Evolutionary conservation across 2,888 invertebrate species (phyloP).

Genomic region (Chalcis sispes): DNA sequence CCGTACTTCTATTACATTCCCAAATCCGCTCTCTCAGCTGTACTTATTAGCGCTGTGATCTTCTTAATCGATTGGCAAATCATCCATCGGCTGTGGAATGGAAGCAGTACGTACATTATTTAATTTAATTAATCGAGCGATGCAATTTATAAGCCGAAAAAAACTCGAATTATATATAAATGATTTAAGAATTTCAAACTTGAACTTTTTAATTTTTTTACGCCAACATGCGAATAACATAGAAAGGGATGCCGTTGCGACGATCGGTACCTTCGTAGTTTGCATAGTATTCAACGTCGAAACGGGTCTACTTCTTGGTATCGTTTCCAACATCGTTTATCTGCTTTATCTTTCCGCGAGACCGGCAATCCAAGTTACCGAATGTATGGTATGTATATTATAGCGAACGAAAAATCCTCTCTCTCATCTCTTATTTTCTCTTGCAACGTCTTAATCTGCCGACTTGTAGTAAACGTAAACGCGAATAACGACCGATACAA

Average conservation of each 20-base stretch:
- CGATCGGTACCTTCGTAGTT: slow-evolving; percentile 82
- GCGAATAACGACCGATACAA: too few relatives aligned
- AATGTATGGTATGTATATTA: slow-evolving; percentile 74
- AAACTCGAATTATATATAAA: background rate
- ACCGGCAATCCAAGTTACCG: slow-evolving; percentile 77
- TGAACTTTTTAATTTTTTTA: too few relatives aligned
- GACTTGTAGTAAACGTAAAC: background rate
- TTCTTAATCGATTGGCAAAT: slow-evolving; percentile 84
- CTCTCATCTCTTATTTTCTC: background rate
- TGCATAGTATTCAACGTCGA: slow-evolving; percentile 86
- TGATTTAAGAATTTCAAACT: background rate
- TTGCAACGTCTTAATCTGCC: too few relatives aligned
- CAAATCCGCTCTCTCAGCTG: slow-evolving; percentile 89
- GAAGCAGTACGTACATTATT: slow-evolving; percentile 74
- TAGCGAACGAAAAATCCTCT: slow-evolving; percentile 58
- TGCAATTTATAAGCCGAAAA: background rate
- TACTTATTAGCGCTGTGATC: slow-evolving; percentile 92
- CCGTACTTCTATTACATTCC: slow-evolving; percentile 93
- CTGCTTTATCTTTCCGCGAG: slow-evolving; percentile 83
- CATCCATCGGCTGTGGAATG: slow-evolving; percentile 78
- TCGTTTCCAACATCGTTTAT: slow-evolving; percentile 80
- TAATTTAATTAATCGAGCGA: background rate
- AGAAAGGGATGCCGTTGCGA: slow-evolving; percentile 81
- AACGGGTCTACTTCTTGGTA: slow-evolving; percentile 86
- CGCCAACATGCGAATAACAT: too few relatives aligned